phyloP scores from a whole-genome alignment of 2,888 invertebrate genomes.

The Himalopsyche tibetana region DNA sequence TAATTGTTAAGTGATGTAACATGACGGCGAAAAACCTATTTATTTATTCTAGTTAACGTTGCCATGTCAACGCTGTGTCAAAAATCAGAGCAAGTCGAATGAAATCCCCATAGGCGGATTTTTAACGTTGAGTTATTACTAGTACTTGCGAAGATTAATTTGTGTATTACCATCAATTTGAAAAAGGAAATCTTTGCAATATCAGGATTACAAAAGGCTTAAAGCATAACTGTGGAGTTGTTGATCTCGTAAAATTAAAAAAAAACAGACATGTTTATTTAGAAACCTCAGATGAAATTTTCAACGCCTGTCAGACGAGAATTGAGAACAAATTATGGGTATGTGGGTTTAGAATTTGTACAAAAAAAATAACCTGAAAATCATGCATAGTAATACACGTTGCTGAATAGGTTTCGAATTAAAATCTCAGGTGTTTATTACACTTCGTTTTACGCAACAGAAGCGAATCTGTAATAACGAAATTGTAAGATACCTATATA shows the following conservation, averaged over 20 bases:
- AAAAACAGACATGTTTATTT: neutral
- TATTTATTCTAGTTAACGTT: neutral
- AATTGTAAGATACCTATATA: neutral
- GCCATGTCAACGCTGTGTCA: constrained; percentile 4
- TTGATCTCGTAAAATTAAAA: neutral
- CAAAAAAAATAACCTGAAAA: constrained; percentile 9
- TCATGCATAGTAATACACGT: neutral
- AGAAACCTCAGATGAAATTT: constrained; percentile 4
- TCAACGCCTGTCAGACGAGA: constrained; percentile 2
- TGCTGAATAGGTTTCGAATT: neutral
- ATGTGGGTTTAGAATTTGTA: constrained; percentile 4
- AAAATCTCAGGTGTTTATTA: neutral
- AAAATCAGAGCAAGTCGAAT: neutral
- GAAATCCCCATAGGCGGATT: neutral
- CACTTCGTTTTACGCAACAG: constrained; percentile 5
- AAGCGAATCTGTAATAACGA: constrained; percentile 4
- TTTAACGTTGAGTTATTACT: constrained; percentile 1
- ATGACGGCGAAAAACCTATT: neutral
- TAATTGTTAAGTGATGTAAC: neutral
- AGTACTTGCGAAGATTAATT: neutral
- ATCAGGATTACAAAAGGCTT: constrained; percentile 26
- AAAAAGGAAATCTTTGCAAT: constrained; percentile 7
- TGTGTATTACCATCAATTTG: neutral
- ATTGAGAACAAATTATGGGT: constrained; percentile 15
- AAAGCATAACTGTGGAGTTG: neutral